These are phyloP conservation scores for Geococcyx californianus DNA, from an alignment of 2,113 vertebrate genomes.

Conservation along the genomic window DNA sequence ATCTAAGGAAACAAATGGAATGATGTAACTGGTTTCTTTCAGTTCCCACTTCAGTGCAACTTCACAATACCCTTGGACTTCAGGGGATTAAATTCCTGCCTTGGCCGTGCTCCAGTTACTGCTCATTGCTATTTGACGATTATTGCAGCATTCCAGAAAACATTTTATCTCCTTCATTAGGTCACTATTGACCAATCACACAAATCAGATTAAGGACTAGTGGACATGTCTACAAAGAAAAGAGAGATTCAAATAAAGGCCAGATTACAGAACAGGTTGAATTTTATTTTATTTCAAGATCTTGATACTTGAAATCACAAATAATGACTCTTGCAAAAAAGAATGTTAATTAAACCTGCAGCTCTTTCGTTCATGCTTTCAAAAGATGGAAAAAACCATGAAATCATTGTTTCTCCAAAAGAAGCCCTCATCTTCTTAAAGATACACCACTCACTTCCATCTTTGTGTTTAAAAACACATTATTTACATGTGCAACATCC, in stretches of 20 bases:
- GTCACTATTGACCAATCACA: slow-evolving; percentile 67
- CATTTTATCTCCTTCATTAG: slow-evolving; percentile 70
- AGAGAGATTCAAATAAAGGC: slow-evolving; percentile 17
- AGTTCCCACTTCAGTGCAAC: slow-evolving; percentile 60
- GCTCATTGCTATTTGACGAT: slow-evolving; percentile 56
- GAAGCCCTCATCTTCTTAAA: not conserved
- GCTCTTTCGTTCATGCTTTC: not conserved
- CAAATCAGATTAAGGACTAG: slow-evolving; percentile 63
- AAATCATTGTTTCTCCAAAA: not conserved
- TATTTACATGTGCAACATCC: not conserved
- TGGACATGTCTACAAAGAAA: slow-evolving; percentile 45
- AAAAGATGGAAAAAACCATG: not conserved
- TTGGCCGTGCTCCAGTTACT: slow-evolving; percentile 57
- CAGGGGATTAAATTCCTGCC: slow-evolving; percentile 66
- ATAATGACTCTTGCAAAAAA: not conserved
- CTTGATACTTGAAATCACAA: slow-evolving; percentile 7
- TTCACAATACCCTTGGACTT: slow-evolving; percentile 67
- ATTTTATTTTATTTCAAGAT: not conserved
- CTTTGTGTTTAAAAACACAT: not conserved
- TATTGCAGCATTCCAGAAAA: slow-evolving; percentile 68
- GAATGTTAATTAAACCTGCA: slow-evolving; percentile 23
- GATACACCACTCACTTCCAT: not conserved
- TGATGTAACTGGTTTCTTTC: slow-evolving; percentile 70
- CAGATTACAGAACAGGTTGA: slow-evolving; percentile 44
- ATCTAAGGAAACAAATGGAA: slow-evolving; percentile 32